Evolutionary conservation across 2,888 invertebrate species (phyloP).

Genomic region (Plusia festucae): DNA sequence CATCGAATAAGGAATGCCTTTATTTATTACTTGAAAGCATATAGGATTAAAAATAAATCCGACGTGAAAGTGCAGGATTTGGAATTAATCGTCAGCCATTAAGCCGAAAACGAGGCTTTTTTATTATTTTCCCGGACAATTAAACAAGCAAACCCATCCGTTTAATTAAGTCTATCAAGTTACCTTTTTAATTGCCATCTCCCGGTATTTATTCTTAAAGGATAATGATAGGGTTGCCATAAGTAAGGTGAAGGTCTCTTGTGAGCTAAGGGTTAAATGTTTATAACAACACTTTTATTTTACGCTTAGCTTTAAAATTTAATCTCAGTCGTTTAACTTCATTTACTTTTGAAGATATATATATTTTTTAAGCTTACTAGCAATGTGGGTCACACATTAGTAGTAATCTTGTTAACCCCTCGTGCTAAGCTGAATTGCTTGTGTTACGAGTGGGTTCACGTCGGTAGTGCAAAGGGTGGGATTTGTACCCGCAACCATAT

Average conservation of each 20-base stretch:
- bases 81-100: conserved; percentile 5
- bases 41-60: not conserved
- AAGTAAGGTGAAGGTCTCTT: conserved; percentile 57
- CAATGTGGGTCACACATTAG: too few species aligned
- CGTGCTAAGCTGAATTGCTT: too few species aligned
- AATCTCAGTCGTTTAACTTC: conserved; percentile 34
- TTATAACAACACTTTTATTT: conserved; percentile 56
- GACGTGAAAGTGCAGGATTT: not conserved
- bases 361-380: too few species aligned
- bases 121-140: conserved; percentile 28
- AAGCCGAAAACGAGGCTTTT: not conserved
- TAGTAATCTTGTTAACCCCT: too few species aligned
- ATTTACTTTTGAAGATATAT: conserved; percentile 37
- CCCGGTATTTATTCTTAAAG: conserved; percentile 49
- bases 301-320: conserved; percentile 46
- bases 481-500: too few species aligned
- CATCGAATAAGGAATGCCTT: too few species aligned
- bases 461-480: too few species aligned
- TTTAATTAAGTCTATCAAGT: conserved; percentile 55
- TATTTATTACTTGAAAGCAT: not conserved
- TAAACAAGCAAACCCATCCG: conserved; percentile 40
- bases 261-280: conserved; percentile 61
- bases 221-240: conserved; percentile 54
- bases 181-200: conserved; percentile 46
- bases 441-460: too few species aligned